A percentile compares a stretch with the other conserved stretches of the same genome.
Evolutionary conservation across 2,888 invertebrate species (phyloP).

Genomic region (Phaedon cochleariae): DNA sequence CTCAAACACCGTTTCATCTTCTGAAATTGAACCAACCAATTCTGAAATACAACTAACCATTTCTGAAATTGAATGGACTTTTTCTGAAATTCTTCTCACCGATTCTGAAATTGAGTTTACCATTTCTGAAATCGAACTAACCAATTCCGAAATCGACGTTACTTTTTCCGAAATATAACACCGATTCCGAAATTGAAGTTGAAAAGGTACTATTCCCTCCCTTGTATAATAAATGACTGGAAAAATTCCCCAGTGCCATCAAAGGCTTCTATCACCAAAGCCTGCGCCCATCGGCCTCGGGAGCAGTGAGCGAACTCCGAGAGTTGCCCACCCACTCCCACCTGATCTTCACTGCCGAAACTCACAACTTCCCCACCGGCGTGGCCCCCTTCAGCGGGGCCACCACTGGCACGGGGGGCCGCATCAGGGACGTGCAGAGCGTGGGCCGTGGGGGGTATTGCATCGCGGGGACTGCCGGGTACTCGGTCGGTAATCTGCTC

Average conservation of each 20-base stretch:
- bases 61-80: too few species aligned
- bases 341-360: conserved; percentile 97
- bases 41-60: too few species aligned
- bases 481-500: conserved; percentile 91
- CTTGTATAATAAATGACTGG: too few species aligned
- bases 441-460: conserved; percentile 94
- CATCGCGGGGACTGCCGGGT: conserved; percentile 96
- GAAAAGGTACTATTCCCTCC: too few species aligned
- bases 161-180: too few species aligned
- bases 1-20: too few species aligned
- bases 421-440: conserved; percentile 93
- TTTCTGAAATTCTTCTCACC: too few species aligned
- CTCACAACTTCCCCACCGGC: conserved; percentile 98
- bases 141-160: too few species aligned
- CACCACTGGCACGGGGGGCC: conserved; percentile 96
- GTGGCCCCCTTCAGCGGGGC: conserved; percentile 98
- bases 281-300: conserved; percentile 74
- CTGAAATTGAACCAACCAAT: too few species aligned
- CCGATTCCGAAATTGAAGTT: too few species aligned
- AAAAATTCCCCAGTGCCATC: conserved; percentile 68
- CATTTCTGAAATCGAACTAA: too few species aligned
- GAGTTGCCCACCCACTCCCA: conserved; percentile 73
- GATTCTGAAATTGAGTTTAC: too few species aligned
- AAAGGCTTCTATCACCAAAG: conserved; percentile 78
- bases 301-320: conserved; percentile 68